Conservation (phyloP, 2,888 invertebrate species). For the Bibio marci region DNA sequence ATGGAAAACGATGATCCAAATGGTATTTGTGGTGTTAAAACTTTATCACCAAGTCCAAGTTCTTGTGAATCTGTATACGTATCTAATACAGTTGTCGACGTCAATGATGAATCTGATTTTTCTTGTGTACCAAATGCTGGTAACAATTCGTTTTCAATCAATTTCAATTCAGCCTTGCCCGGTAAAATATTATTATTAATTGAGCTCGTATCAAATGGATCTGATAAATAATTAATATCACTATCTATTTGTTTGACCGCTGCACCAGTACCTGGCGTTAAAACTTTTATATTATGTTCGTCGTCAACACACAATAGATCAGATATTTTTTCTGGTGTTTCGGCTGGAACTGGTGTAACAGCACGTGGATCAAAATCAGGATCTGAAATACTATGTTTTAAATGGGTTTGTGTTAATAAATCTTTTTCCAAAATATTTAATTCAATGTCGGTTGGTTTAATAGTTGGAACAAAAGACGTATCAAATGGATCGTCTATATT, state of each 20-base stretch:
- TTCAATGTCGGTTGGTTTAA: conserved; percentile 60
- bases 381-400: conserved; percentile 44
- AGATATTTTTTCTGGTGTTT: conserved; percentile 16
- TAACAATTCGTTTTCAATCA: conserved; percentile 61
- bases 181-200: conserved; percentile 56
- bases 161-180: conserved; percentile 58
- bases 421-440: conserved; percentile 59
- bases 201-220: conserved; percentile 71
- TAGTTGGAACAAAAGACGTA: conserved; percentile 62
- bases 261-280: conserved; percentile 45
- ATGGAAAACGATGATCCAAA: conserved; percentile 24
- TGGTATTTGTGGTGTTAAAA: conserved; percentile 43
- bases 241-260: conserved; percentile 24
- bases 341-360: conserved; percentile 11
- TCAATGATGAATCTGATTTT: conserved; percentile 13
- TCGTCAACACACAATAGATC: conserved; percentile 32
- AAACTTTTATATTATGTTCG: conserved; percentile 48
- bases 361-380: conserved; percentile 39
- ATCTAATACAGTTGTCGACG: conserved; percentile 23
- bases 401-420: conserved; percentile 32
- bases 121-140: conserved; percentile 19
- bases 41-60: conserved; percentile 43
- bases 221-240: conserved; percentile 18
- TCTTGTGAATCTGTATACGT: conserved; percentile 28
- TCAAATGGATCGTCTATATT: conserved; percentile 61